Conservation (phyloP, 2,113 vertebrate species). For the Rousettus leschenaultii region DNA sequence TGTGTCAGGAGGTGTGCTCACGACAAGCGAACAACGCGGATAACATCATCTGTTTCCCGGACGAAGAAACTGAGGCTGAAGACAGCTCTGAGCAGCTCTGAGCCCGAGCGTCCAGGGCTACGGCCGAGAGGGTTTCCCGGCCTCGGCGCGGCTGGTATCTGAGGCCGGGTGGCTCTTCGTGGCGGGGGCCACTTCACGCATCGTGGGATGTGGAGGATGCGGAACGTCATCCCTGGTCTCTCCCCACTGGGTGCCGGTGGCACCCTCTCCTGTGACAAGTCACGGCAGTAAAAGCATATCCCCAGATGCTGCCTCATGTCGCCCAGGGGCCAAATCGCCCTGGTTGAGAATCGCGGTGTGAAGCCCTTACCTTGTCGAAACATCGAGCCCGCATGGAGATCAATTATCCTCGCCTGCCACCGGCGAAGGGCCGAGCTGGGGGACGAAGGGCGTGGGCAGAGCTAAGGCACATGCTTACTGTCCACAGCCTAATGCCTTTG, state of each 20-base stretch:
- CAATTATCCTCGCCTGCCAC: background rate
- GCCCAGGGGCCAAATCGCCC: background rate
- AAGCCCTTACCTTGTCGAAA: background rate
- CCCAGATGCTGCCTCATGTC: background rate
- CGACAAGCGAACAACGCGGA: background rate
- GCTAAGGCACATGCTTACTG: background rate
- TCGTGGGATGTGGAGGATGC: background rate
- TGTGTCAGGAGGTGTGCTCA: background rate
- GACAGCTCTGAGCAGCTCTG: background rate
- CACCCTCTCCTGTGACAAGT: background rate
- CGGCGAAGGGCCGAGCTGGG: background rate
- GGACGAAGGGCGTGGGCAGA: background rate
- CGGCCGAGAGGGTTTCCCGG: background rate
- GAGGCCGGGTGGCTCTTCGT: background rate
- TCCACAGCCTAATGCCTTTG: background rate
- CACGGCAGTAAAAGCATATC: background rate
- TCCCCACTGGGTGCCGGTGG: background rate
- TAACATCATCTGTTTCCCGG: background rate
- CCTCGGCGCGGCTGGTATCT: background rate
- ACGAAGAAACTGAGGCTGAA: background rate
- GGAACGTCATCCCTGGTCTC: background rate
- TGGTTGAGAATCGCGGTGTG: background rate
- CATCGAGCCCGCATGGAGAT: background rate
- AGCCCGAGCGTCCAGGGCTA: background rate
- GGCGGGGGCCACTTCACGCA: background rate